Evolutionary conservation across 2,888 invertebrate species (phyloP), one percentile per base, ranked within the genome.

Genomic region (Rutpela maculata): DNA sequence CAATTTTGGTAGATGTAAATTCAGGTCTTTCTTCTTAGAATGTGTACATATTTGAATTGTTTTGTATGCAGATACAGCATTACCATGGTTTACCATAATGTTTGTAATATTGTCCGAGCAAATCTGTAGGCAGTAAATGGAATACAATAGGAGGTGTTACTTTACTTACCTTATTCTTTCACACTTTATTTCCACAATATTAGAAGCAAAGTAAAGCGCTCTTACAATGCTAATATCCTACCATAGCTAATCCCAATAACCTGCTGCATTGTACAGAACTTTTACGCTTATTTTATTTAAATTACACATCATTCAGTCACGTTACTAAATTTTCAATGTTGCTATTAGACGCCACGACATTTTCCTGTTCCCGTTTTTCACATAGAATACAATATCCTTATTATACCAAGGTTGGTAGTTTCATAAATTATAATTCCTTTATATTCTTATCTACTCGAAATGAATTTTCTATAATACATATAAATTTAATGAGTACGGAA

Each of bases 1-100:
- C 86, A 83, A 85, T 88, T 88, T 88, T 88, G 88, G 88, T 86
- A 86, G 86, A 88, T 88, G 88, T 83, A 87, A 87, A 88, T 87
- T 82, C 77, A 80, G 60, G 65, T 77, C 76, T 70, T 79, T 81
- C 81, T 84, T 85, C 82, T 81, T 80, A 79, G 84, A 84, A 83
- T 78, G 79, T 82, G 82, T 80, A 83, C 81, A 79, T 82, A 84
- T 81, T 81, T 81, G 81, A 81, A 83, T 81, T 77, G 82, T 86
- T 87, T 86, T 85, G 86, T 88, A 87, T 88, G 86, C 86, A 88
- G 86, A 88, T 88, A 81, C 72, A 55, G 70, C 81, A 85, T 84
- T 84, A 84, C 81, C 83, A 84, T 84, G 82, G 82, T 82, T 86
- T 87, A 84, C 85, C 86, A 86, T 87, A 86, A 86, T 85, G 85